Evolutionary conservation across 1,140 invertebrate genomes (phyloP), one percentile per base, ranked within the genome.

Genomic region (Plectrocnemia conspersa): DNA sequence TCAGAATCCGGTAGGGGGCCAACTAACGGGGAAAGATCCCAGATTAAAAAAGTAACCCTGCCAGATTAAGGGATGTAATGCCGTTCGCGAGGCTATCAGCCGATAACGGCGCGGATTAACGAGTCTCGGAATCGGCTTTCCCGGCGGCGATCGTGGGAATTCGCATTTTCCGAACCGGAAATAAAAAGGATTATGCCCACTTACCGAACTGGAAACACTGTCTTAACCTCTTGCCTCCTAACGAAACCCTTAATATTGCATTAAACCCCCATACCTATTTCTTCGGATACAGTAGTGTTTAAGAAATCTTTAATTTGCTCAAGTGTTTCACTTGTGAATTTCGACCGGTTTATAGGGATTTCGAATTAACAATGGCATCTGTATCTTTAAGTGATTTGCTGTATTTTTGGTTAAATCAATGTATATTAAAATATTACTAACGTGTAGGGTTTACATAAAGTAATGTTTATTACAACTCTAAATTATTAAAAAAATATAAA

Each of bases 111-210:
- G 2, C 15, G 52, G 57, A 59, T 59, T 59, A 59, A 45, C 52
- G 52, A 25, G 44, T 19, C 19, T 15, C 45, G 25, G 41, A 47
- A 52, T 45, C 42, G 33, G 22, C 25, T 33, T 40, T 52, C 21
- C 19, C 13, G 42, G 19, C 25, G 44, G 21, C 38, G 48, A 45
- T 36, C 40, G 22, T 3, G 41, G 46, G 40, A 33, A 42, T 21
- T 41, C 23, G 18, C 33, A 18, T 48, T 38, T 23, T 3, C 18
- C 24, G 23, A 13, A 41, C 38, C 29, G 35, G 47, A 59, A 59
- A 59, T 59, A 59, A 59, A 56, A 59, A 59, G 52, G 52, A 59
- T 59, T 59, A 47, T 19, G 27, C 35, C 45, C 52, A 50, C 46
- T 56, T 42, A 55, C n/a, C 11, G 32, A 35, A 4, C n/a, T 35